Base-by-base conservation (phyloP, 1,140 invertebrate genomes). In the Mizuhopecten yessoensis region DNA sequence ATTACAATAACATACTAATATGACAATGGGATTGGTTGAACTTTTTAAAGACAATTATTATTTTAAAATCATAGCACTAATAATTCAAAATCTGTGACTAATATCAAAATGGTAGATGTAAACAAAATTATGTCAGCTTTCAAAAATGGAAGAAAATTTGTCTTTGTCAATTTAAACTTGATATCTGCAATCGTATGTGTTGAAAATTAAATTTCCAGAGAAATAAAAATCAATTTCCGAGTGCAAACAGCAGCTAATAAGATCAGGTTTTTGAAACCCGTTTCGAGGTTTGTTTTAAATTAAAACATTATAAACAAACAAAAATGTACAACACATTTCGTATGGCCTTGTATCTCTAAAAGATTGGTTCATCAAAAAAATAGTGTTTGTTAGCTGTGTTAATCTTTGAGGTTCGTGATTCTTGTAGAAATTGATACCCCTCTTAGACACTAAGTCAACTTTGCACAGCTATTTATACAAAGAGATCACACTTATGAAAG, bases 401-500 rank as follows among this genome's bases (percentile, higher is more conserved):
- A 17, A 75, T 29, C 57, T 75, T 75, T 29, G 57, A 29, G 57
- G 57, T 17, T 75, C 57, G 57, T 29, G 57, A 75, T 75, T 75
- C 23, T 75, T 29, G 57, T 23, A 75, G 57, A 75, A 75, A 75
- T 75, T n/a, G 57, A 75, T 75, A 75, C 57, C 57, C n/a, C 57
- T 75, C 57, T 75, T 75, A 75, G 57, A 75, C 57, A 75, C 57
- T 75, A 75, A 75, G 57, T 75, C 57, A 75, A 75, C 57, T 75
- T 75, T 75, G 57, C 57, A 75, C 57, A 75, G 57, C 57, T 75
- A 75, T n/a, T 75, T 75, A 75, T 75, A 75, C 57, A 75, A 75
- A 75, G 57, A 75, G n/a, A 57, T 57, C 57, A 75, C 57, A 75
- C 57, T 75, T 75, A 75, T 17, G 29, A n/a, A n/a, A 75, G 9